phyloP scores from a whole-genome alignment of 2,888 invertebrate species.

The Crossocerus cetratus region DNA sequence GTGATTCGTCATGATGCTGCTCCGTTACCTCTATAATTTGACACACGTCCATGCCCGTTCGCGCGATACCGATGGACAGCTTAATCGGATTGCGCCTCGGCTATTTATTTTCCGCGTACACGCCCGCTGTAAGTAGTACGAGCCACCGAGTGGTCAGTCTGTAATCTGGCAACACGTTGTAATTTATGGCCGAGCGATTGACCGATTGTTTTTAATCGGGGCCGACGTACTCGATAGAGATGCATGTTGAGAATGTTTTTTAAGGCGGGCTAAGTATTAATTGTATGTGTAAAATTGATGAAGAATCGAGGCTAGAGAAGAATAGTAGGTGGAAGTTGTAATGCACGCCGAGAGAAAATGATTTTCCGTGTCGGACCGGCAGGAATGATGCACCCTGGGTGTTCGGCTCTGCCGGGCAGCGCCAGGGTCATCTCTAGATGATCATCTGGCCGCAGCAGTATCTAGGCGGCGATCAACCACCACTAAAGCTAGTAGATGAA shows the following conservation, averaged over 20 bases:
- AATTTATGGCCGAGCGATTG: no score
- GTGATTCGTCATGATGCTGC: constrained; percentile 1
- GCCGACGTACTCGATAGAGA: background rate
- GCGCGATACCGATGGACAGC: background rate
- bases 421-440: constrained; percentile 72
- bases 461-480: constrained; percentile 70
- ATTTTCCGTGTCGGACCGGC: constrained; percentile 1
- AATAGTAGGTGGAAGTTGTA: background rate
- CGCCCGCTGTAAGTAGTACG: background rate
- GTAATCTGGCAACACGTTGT: no score
- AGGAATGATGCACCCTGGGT: constrained; percentile 66
- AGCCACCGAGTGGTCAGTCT: no score
- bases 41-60: background rate
- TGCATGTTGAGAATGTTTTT: no score
- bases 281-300: no score
- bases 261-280: no score
- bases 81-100: background rate
- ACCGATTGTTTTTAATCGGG: background rate
- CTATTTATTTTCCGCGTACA: background rate
- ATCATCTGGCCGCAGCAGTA: constrained; percentile 72
- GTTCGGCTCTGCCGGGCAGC: constrained; percentile 34
- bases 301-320: no score
- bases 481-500: constrained; percentile 74
- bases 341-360: background rate
- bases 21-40: background rate